Percentiles rank a stretch among this genome's conserved stretches.
Evolutionary conservation across 2,888 invertebrate species (phyloP).

Genomic region (Diarsia dahlii): DNA sequence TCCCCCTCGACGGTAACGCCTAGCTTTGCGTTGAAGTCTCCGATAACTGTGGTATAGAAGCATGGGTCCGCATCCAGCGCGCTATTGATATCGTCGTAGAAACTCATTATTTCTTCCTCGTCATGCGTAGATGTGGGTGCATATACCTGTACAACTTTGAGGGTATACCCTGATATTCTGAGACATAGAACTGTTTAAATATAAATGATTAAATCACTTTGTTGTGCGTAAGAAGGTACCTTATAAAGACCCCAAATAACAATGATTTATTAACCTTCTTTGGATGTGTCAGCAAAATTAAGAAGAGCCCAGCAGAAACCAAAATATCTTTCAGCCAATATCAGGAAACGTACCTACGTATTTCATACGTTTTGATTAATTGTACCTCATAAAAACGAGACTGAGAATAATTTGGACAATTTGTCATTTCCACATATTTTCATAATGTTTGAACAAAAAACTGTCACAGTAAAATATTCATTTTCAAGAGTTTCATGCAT

Average conservation of each 20-base stretch:
- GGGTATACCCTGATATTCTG: too few species aligned
- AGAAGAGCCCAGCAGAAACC: not conserved
- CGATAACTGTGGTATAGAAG: too few species aligned
- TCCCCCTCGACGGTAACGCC: too few species aligned
- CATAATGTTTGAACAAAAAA: slow-evolving; percentile 23
- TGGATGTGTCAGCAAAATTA: not conserved
- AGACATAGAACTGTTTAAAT: too few species aligned
- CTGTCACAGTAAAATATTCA: slow-evolving; percentile 6
- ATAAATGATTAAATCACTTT: too few species aligned
- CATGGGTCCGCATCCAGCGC: too few species aligned
- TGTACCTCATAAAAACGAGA: slow-evolving; percentile 17
- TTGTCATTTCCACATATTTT: slow-evolving; percentile 40
- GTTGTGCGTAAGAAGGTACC: too few species aligned
- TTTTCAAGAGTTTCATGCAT: slow-evolving; percentile 17
- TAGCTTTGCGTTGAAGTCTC: too few species aligned
- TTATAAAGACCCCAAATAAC: not conserved
- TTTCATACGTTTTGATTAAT: slow-evolving; percentile 29
- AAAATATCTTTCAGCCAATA: not conserved
- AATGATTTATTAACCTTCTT: not conserved
- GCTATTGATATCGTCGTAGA: too few species aligned
- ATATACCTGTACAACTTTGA: too few species aligned
- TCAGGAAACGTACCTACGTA: not conserved
- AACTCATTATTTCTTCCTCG: too few species aligned
- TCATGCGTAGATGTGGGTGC: too few species aligned
- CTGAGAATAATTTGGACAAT: slow-evolving; percentile 32